phyloP scores from a whole-genome alignment of 2,113 vertebrate genomes.

The Potamarius usumacintae region DNA sequence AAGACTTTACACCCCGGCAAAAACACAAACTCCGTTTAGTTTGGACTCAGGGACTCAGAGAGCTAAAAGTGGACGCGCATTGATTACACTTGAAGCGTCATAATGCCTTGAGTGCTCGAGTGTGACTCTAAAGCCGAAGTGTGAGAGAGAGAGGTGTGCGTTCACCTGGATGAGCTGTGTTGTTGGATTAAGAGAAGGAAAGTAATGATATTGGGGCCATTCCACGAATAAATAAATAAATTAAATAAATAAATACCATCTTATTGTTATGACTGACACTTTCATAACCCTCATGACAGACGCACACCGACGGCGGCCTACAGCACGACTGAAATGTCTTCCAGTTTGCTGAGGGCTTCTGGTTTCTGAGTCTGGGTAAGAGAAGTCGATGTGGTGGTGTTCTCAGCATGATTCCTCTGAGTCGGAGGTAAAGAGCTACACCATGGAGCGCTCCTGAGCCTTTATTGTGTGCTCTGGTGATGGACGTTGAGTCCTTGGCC shows the following conservation, averaged over 20 bases:
- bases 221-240: not conserved
- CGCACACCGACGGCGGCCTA: not conserved
- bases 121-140: conserved; percentile 30
- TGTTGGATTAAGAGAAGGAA: not conserved
- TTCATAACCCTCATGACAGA: conserved; percentile 20
- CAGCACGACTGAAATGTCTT: not conserved
- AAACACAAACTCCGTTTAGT: conserved; percentile 58
- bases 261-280: conserved; percentile 27
- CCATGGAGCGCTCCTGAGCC: not conserved
- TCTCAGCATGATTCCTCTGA: not conserved
- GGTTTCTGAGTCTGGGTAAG: not conserved
- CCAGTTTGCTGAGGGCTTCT: not conserved
- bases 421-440: conserved; percentile 14
- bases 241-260: not conserved
- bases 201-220: not conserved
- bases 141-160: conserved; percentile 50
- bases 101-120: conserved; percentile 55
- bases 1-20: conserved; percentile 47
- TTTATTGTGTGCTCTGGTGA: conserved; percentile 22
- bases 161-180: conserved; percentile 39
- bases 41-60: conserved; percentile 46
- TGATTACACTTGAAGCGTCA: conserved; percentile 57
- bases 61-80: conserved; percentile 53
- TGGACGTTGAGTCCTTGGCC: conserved; percentile 43
- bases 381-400: not conserved